Conservation (phyloP, 37 sponge, comb jelly and placozoan species). For the Oopsacas minuta region DNA sequence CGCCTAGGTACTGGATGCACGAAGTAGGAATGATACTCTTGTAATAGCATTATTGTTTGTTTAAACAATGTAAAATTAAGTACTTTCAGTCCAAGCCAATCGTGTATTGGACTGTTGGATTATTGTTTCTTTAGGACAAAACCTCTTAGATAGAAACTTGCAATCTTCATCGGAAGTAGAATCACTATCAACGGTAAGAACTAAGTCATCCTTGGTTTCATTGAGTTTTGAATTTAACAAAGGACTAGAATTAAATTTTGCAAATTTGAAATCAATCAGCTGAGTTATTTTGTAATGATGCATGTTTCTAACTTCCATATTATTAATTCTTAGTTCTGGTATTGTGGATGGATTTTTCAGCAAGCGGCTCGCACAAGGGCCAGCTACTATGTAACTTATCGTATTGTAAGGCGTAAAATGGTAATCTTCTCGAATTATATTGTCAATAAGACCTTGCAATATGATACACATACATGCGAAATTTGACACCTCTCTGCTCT, state of each 20-base stretch:
- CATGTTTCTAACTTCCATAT: neutral
- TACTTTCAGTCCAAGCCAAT: neutral
- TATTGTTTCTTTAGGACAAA: neutral
- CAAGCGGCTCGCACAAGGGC: slow-evolving; percentile 31
- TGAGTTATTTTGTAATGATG: neutral
- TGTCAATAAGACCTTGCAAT: slow-evolving; percentile 40
- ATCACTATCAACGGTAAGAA: neutral
- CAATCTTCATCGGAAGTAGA: neutral
- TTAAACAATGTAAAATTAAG: neutral
- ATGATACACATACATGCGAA: slow-evolving; percentile 25
- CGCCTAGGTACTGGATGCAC: too few relatives aligned
- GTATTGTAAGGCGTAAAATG: slow-evolving; percentile 84
- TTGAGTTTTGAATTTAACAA: neutral
- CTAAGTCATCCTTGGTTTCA: neutral
- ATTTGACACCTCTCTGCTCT: slow-evolving; percentile 26
- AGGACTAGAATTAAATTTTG: neutral
- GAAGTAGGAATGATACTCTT: too few relatives aligned
- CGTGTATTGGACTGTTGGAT: neutral
- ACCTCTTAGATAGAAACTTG: neutral
- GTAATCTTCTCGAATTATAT: slow-evolving; percentile 64
- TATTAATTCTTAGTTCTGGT: neutral
- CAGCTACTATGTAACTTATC: slow-evolving; percentile 48
- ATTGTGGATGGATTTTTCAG: slow-evolving; percentile 14
- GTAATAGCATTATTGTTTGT: too few relatives aligned
- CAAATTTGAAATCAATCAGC: neutral